Percentiles rank a stretch among this genome's conserved stretches.
phyloP scores from a whole-genome alignment of 2,113 vertebrate genomes.

The Pampusana beccarii region DNA sequence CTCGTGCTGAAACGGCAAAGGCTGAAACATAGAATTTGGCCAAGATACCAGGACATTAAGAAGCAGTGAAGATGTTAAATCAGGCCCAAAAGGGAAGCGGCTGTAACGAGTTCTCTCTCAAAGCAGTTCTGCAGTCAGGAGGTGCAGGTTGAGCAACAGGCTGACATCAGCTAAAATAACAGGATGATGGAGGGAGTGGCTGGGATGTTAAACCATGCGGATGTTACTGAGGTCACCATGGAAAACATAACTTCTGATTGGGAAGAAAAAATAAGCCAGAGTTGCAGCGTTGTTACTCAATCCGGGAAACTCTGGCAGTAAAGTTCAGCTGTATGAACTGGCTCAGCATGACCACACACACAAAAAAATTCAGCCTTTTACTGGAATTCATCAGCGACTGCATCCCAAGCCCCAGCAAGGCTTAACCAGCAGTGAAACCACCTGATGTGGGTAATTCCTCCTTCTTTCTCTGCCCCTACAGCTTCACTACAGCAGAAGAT shows the following conservation, averaged over 20 bases:
- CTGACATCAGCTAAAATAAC: conserved; percentile 38
- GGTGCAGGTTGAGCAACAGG: conserved; percentile 40
- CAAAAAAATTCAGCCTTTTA: not conserved
- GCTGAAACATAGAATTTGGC: not conserved
- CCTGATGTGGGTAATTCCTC: not conserved
- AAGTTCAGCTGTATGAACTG: not conserved
- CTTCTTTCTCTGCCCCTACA: not conserved
- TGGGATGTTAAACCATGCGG: not conserved
- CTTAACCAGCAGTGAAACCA: not conserved
- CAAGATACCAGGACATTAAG: not conserved
- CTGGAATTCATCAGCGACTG: not conserved
- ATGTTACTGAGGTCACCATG: not conserved
- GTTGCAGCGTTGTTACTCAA: conserved; percentile 43
- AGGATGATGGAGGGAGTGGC: not conserved
- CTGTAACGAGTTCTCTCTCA: not conserved
- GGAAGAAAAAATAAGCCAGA: not conserved
- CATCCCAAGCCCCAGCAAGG: not conserved
- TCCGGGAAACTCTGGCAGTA: not conserved
- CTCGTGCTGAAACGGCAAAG: not conserved
- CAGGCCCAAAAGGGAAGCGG: not conserved
- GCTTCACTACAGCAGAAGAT: not conserved
- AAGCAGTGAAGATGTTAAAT: not conserved
- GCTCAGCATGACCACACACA: not conserved
- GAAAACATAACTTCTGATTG: not conserved
- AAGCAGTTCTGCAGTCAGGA: conserved; percentile 20